These are phyloP conservation scores for Noctua pronuba DNA, from an alignment of 2,888 invertebrate genomes.

Conservation along the genomic window DNA sequence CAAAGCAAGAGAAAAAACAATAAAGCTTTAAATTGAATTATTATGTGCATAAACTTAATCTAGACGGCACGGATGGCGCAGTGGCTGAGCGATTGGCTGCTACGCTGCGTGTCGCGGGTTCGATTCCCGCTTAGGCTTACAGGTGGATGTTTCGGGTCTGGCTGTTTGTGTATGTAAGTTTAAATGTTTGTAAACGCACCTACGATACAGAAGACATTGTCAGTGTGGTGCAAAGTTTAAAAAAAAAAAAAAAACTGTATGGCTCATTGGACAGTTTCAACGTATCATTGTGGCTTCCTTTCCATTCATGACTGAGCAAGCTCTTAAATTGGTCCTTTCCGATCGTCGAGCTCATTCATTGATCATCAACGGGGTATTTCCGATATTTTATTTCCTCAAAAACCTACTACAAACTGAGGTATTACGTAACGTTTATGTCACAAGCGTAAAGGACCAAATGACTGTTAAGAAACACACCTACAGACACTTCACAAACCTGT, in stretches of 20 bases:
- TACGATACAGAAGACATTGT: too few species aligned
- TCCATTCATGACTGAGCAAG: slow-evolving; percentile 5
- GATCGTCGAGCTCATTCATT: slow-evolving; percentile 30
- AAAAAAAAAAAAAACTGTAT: not conserved
- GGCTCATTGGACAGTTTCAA: not conserved
- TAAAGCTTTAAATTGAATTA: too few species aligned
- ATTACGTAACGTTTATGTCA: slow-evolving; percentile 19
- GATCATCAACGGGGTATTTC: slow-evolving; percentile 30
- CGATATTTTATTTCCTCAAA: slow-evolving; percentile 36
- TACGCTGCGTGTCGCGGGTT: too few species aligned
- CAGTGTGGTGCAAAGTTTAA: too few species aligned
- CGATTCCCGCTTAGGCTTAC: too few species aligned
- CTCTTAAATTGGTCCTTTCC: not conserved
- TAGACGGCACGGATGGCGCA: too few species aligned
- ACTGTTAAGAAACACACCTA: slow-evolving; percentile 37
- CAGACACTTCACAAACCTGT: slow-evolving; percentile 6
- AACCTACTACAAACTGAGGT: slow-evolving; percentile 4
- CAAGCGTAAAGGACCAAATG: slow-evolving; percentile 50
- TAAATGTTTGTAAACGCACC: too few species aligned
- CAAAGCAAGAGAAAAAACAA: too few species aligned
- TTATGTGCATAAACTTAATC: not conserved
- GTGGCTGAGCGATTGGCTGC: too few species aligned
- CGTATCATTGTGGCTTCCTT: not conserved
- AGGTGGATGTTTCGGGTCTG: too few species aligned
- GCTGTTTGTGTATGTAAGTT: too few species aligned